These are phyloP conservation scores for Micromys minutus DNA, from an alignment of 2,113 vertebrate species.

Conservation along the genomic window DNA sequence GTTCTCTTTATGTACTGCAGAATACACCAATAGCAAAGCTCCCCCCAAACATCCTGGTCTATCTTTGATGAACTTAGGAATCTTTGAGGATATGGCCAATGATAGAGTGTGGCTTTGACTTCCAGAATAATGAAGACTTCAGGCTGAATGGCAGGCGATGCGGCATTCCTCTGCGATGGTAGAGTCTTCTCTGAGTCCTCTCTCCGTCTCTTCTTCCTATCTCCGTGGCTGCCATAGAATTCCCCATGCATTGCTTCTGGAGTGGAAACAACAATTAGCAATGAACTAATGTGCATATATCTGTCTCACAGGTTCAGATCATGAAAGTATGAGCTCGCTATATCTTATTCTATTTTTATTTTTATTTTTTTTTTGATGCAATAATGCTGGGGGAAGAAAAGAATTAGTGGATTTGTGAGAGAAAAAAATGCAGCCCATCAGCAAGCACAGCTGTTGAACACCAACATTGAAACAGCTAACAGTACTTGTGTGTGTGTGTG, in stretches of 20 bases:
- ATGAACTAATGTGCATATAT: too few species aligned
- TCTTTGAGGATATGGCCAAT: not conserved
- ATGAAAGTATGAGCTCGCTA: not conserved
- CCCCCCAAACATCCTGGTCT: not conserved
- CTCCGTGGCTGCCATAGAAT: rapidly evolving
- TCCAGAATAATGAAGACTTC: not conserved
- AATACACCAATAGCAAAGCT: not conserved
- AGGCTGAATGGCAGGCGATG: not conserved
- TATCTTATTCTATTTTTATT: not conserved
- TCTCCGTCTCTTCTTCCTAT: not conserved
- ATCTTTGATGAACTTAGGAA: not conserved
- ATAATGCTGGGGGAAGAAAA: not conserved
- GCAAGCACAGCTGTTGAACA: not conserved
- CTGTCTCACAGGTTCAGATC: too few species aligned
- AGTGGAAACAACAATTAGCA: not conserved
- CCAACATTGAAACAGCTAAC: not conserved
- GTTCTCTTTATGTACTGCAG: not conserved
- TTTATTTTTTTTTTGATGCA: not conserved
- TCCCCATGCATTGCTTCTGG: too few species aligned
- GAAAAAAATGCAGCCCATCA: not conserved
- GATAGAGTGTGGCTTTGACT: not conserved
- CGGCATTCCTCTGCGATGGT: too few species aligned
- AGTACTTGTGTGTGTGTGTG: too few species aligned
- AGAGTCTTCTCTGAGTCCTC: not conserved
- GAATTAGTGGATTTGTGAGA: not conserved